A percentile compares a stretch with the other conserved stretches of the same genome.
phyloP scores from a whole-genome alignment of 2,113 vertebrate genomes.

The Polyodon spathula region DNA sequence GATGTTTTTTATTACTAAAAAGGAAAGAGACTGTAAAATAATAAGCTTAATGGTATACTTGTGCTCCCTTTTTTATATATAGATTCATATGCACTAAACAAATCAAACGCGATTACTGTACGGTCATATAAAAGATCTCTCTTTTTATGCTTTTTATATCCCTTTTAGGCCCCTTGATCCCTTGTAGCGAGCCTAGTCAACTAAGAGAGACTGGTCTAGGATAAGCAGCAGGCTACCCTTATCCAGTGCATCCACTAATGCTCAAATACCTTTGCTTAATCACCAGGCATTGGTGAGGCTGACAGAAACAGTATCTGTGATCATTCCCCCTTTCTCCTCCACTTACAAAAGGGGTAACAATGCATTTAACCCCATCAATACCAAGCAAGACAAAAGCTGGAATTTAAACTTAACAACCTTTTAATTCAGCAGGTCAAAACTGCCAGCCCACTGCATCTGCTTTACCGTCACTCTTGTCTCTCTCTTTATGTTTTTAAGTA shows the following conservation, averaged over 20 bases:
- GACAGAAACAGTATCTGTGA: slow-evolving; percentile 21
- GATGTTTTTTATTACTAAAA: no score
- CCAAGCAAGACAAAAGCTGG: not conserved
- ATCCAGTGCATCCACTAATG: slow-evolving; percentile 1
- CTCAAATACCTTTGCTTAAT: slow-evolving; percentile 33
- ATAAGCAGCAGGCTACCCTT: not conserved
- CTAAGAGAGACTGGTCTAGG: no score
- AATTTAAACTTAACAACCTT: not conserved
- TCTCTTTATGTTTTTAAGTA: not conserved
- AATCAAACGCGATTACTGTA: no score
- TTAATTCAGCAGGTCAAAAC: not conserved
- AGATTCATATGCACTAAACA: no score
- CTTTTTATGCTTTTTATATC: no score
- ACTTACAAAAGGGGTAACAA: slow-evolving; percentile 53
- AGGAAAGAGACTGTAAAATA: no score
- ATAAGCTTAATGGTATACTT: no score
- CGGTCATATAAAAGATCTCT: no score
- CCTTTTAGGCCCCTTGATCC: no score
- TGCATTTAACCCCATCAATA: slow-evolving; percentile 26
- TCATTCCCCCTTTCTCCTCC: slow-evolving; percentile 28
- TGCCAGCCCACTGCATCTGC: not conserved
- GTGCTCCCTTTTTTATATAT: no score
- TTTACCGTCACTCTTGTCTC: not conserved
- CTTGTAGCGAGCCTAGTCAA: no score
- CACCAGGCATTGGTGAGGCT: not conserved